Conservation (phyloP, 2,888 invertebrate species). For the Zonitis immaculata region DNA sequence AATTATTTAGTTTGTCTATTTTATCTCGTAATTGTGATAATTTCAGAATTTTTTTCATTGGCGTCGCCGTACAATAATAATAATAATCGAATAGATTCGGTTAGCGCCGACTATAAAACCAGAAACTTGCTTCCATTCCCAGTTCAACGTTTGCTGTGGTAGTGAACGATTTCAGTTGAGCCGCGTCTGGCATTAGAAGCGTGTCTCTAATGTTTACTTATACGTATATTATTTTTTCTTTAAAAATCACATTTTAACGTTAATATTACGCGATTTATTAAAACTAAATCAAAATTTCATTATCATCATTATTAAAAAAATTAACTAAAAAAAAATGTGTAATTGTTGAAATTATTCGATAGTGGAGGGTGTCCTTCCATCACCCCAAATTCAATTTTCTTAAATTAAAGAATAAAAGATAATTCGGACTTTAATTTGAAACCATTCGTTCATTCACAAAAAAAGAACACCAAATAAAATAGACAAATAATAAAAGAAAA, state of each 20-base stretch:
- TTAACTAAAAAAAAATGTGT: not conserved
- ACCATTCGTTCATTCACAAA: not conserved
- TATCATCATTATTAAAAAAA: no score
- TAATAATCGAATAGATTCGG: conserved; percentile 1
- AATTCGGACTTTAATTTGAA: not conserved
- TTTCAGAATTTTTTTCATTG: no score
- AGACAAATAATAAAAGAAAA: not conserved
- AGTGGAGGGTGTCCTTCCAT: not conserved
- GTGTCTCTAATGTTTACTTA: not conserved
- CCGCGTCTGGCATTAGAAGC: conserved; percentile 33
- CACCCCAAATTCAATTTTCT: not conserved
- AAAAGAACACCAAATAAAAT: not conserved
- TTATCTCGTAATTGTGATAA: no score
- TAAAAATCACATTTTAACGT: conserved; percentile 49
- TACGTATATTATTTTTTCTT: conserved; percentile 13
- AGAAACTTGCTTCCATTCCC: conserved; percentile 27
- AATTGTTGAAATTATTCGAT: not conserved
- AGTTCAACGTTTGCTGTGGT: conserved; percentile 40
- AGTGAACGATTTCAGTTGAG: conserved; percentile 42
- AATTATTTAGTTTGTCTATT: no score
- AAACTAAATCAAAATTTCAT: no score
- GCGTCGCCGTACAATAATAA: no score
- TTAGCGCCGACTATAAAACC: not conserved
- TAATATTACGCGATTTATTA: conserved; percentile 42
- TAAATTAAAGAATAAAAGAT: not conserved